Base-by-base conservation (phyloP, 1,140 invertebrate genomes). In the Andrena cerasifolii region DNA sequence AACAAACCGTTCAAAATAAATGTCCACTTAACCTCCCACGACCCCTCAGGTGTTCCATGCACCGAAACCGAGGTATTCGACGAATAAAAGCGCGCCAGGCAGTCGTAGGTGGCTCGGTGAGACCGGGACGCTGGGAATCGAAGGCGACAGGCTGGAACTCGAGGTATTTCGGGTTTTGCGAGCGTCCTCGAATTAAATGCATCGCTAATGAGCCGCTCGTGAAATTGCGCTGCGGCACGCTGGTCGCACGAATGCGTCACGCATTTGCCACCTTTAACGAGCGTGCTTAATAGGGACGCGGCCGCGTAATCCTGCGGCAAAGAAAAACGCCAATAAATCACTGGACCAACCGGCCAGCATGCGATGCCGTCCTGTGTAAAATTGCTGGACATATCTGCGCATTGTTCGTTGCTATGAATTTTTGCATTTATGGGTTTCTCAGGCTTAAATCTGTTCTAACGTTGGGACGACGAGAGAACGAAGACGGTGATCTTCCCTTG, bases 201-300 rank as follows among this genome's bases (percentile, higher is more conserved):
- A 75, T 58, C 79, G 75, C 80, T 87, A 87, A 87, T 86, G 85
- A 86, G 85, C 66, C 63, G 61, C 83, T 72, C 66, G 71, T 80
- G 70, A 77, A 80, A 82, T 74, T 58, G 65, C 83, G 72, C 81
- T 65, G 72, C 59, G 76, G 61, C 43, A 75, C 78, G 84, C 83
- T 73, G 62, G 65, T 36, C 54, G 79, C 49, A 78, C 79, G 76
- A 84, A 73, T 56, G 84, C 78, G 77, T 78, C 77, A 84, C 80
- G 71, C 71, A 40, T 75, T 62, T 63, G 77, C 70, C 76, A 75
- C 58, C 82, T 84, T 84, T 84, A 84, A 84, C 80, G 72, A 84
- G 81, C 81, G 61, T 65, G 78, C 78, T 83, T 83, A 84, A 84
- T 83, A 78, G 71, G 62, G 49, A 47, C 49, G 65, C 53, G 68